phyloP scores from a whole-genome alignment of 2,113 vertebrate species.

The Pseudolaguvia tuberculata region DNA sequence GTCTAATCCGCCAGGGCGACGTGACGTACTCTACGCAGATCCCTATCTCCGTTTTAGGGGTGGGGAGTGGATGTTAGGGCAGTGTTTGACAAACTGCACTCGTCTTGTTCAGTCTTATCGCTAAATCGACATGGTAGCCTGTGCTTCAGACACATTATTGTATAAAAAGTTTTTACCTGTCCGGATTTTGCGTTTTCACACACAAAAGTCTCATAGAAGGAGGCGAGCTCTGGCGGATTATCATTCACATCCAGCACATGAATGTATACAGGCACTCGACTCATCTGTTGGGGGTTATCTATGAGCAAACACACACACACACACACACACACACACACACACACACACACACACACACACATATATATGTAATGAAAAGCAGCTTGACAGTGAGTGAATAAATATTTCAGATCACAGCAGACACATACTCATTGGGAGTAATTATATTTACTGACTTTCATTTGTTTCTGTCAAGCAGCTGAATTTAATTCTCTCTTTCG shows the following conservation, averaged over 20 bases:
- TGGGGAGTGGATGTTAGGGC: conserved; percentile 31
- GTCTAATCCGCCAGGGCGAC: conserved; percentile 48
- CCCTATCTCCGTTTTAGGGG: conserved; percentile 40
- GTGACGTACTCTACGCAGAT: conserved; percentile 40
- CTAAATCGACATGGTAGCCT: conserved; percentile 31
- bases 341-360: too few relatives aligned
- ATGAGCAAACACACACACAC: conserved; percentile 23
- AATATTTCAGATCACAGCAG: not conserved
- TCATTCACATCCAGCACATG: conserved; percentile 90
- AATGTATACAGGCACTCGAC: conserved; percentile 81
- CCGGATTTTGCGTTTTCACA: conserved; percentile 88
- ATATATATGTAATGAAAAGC: not conserved
- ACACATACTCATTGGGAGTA: not conserved
- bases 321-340: too few relatives aligned
- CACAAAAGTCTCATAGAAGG: conserved; percentile 86
- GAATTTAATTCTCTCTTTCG: not conserved
- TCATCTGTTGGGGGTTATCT: conserved; percentile 86
- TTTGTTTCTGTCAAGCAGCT: not conserved
- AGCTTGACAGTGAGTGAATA: not conserved
- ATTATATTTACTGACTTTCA: not conserved
- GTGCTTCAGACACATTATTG: conserved; percentile 1
- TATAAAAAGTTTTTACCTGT: conserved; percentile 71
- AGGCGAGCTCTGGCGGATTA: conserved; percentile 85
- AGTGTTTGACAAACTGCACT: conserved; percentile 32
- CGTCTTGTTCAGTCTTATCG: conserved; percentile 22